Conservation (phyloP, 2,888 invertebrate species). For the Creontiades dilutus region DNA sequence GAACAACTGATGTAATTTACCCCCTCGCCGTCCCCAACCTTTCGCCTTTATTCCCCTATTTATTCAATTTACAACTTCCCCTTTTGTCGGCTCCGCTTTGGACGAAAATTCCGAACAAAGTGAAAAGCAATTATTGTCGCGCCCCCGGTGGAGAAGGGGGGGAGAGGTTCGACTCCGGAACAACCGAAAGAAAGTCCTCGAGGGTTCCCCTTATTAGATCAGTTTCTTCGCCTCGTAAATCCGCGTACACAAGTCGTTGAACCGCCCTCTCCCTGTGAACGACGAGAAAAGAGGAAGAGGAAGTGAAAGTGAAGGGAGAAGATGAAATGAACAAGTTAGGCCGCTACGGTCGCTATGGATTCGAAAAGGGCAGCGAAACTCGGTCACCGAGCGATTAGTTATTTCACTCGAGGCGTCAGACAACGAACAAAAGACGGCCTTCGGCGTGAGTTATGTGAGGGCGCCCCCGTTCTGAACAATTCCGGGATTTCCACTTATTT, state of each 20-base stretch:
- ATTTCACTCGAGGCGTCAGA: background rate
- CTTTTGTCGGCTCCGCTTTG: constrained; percentile 4
- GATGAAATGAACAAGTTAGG: background rate
- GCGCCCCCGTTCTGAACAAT: background rate
- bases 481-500: no score
- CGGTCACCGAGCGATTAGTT: constrained; percentile 15
- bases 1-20: constrained; percentile 11
- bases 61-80: constrained; percentile 32
- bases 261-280: background rate
- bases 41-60: background rate
- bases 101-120: constrained; percentile 20
- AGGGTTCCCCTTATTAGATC: constrained; percentile 34
- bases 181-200: constrained; percentile 5
- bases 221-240: constrained; percentile 39
- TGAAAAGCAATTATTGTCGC: constrained; percentile 29
- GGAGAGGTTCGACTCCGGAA: background rate
- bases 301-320: background rate
- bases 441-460: background rate
- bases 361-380: constrained; percentile 19
- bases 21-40: background rate
- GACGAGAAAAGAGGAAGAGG: background rate
- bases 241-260: constrained; percentile 27
- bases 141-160: background rate
- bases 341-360: background rate
- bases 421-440: background rate